A percentile compares a stretch with the other conserved stretches of the same genome.
Evolutionary conservation across 2,888 invertebrate genomes (phyloP).

Genomic region (Piscicola geometra): DNA sequence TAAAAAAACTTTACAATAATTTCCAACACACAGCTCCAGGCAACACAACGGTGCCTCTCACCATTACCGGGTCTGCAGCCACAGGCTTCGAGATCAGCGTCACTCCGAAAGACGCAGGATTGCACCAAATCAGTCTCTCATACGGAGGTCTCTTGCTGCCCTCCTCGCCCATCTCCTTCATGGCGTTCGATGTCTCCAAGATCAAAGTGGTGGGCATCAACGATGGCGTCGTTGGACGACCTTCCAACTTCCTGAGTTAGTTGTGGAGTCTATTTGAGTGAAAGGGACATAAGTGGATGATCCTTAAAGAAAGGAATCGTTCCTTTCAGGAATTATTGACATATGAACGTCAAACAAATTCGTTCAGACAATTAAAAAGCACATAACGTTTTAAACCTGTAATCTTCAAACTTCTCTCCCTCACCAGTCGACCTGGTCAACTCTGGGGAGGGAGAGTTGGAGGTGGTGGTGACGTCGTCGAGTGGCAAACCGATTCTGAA

Average conservation of each 20-base stretch:
- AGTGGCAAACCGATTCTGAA: conserved; percentile 42
- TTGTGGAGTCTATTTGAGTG: no score
- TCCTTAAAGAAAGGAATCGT: neutral
- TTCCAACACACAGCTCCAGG: conserved; percentile 23
- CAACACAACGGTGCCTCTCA: neutral
- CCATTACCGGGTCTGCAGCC: conserved; percentile 10
- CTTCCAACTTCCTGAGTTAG: conserved; percentile 91
- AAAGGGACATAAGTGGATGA: no score
- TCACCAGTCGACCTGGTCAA: conserved; percentile 89
- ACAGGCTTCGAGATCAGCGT: conserved; percentile 33
- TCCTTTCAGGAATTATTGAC: neutral
- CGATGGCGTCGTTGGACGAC: conserved; percentile 79
- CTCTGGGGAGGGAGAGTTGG: conserved; percentile 96
- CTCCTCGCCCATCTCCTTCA: conserved; percentile 89
- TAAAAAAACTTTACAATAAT: neutral
- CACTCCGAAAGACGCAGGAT: conserved; percentile 43
- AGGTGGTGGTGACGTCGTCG: conserved; percentile 84
- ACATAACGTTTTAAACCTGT: neutral
- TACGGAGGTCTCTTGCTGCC: conserved; percentile 63
- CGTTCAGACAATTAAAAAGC: no score
- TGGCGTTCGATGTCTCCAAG: conserved; percentile 65
- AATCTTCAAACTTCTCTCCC: neutral
- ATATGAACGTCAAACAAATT: neutral
- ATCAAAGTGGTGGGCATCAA: conserved; percentile 83
- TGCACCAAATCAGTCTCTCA: conserved; percentile 54